Base-by-base conservation (phyloP, 2,797 vertebrate genomes). In the Pygocentrus nattereri region DNA sequence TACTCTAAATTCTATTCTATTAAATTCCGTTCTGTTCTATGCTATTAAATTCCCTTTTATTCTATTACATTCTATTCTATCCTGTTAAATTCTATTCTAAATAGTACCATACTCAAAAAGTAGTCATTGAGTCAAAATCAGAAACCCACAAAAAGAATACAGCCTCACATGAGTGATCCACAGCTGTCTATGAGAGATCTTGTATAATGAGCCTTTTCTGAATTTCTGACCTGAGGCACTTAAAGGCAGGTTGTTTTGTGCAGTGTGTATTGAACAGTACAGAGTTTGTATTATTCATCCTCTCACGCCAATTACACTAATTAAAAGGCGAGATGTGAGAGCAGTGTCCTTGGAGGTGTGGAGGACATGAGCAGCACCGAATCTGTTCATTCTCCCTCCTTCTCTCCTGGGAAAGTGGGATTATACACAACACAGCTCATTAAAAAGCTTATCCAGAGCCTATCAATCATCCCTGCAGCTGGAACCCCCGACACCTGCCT, bases 391-490 rank as follows among this genome's bases (percentile, higher is more conserved):
- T 69, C 44, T 58, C 58, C 23, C 10, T 2, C 21, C 19, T 69
- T 47, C 62, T 34, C 50, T 34, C 67, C 21, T 23, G n/a, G 69
- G 65, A 34, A 71, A 30, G 30, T 30, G 25, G 23, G 58, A 83
- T 75, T 62, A 69, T 69, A 41, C 56, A 76, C 38, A 75, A 25
- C 50, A 58, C 71, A 58, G 31, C 27, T 58, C 71, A 58, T 74
- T 83, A 64, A 47, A 79, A 75, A 41, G 15, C 56, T 70, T 23
- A 27, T 50, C 65, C 27, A 62, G 41, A 74, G 10, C 50, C 34
- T 49, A 44, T 80, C 82, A 80, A 30, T 84, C 78, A 80, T 67
- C 27, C 41, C 62, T 64, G 58, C 18, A 69, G 77, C 59, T 58
- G 82, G 31, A 47, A 58, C n/a, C 54, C 19, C 77, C 30, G 19